Evolutionary conservation across 2,113 vertebrate species (phyloP).

Genomic region (Recurvirostra avosetta): DNA sequence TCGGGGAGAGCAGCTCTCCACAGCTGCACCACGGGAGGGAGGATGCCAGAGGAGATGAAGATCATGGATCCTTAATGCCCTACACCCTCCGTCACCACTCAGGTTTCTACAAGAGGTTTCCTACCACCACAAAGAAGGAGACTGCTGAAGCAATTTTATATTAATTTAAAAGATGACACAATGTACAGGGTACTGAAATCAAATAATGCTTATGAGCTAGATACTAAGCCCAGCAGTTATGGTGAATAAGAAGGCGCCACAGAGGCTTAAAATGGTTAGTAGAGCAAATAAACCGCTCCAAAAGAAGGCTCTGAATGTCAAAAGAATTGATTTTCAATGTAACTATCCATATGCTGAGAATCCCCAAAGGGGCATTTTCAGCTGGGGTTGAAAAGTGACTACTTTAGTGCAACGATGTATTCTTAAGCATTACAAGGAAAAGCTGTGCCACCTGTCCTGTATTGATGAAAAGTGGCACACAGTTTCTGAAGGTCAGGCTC

Average conservation of each 20-base stretch:
- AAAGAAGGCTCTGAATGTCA: constrained; percentile 7
- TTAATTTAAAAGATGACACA: not conserved
- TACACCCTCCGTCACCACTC: not conserved
- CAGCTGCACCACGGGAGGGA: not conserved
- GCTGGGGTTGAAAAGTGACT: not conserved
- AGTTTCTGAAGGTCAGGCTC: not conserved
- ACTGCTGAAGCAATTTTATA: not conserved
- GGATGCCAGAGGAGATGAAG: not conserved
- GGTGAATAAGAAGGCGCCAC: constrained; percentile 9
- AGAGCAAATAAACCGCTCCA: constrained; percentile 22
- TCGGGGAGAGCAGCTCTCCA: not conserved
- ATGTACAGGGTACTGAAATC: not conserved
- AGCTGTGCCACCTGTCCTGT: not conserved
- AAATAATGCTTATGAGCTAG: not conserved
- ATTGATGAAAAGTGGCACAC: not conserved
- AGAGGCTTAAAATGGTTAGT: constrained; percentile 13
- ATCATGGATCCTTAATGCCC: not conserved
- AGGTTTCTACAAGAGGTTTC: not conserved
- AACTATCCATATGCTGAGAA: not conserved
- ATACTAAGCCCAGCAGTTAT: constrained; percentile 2
- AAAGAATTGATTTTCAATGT: constrained; percentile 51
- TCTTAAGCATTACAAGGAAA: not conserved
- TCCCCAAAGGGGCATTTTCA: not conserved
- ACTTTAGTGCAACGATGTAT: not conserved
- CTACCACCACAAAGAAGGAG: not conserved